Evolutionary conservation across 2,888 invertebrate species (phyloP).

Genomic region (Acleris emargana): DNA sequence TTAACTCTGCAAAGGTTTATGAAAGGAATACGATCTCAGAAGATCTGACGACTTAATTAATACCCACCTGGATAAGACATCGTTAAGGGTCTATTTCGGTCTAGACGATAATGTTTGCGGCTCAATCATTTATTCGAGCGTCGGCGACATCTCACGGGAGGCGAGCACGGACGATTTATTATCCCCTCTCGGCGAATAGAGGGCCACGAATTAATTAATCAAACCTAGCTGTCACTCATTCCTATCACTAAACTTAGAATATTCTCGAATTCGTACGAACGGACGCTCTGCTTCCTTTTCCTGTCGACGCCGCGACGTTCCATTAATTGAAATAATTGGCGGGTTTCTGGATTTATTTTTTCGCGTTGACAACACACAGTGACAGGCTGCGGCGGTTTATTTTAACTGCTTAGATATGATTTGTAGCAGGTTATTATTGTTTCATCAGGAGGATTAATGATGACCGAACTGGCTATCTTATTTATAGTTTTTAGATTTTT

Average conservation of each 20-base stretch:
- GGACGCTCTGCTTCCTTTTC: constrained; percentile 70
- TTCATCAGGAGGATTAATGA: constrained; percentile 15
- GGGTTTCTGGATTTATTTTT: constrained; percentile 68
- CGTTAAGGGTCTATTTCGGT: constrained; percentile 79
- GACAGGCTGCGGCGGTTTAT: constrained; percentile 44
- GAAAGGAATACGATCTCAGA: constrained; percentile 71
- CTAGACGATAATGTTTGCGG: constrained; percentile 71
- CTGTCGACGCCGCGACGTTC: constrained; percentile 73
- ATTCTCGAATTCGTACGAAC: constrained; percentile 47
- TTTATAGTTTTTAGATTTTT: background rate
- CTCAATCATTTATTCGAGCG: constrained; percentile 79
- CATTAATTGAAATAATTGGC: constrained; percentile 83
- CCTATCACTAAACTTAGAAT: constrained; percentile 72
- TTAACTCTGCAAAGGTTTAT: constrained; percentile 48
- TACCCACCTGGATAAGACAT: constrained; percentile 77
- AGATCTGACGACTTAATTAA: constrained; percentile 79
- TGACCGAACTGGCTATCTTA: background rate
- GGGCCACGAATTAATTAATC: constrained; percentile 79
- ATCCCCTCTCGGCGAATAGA: constrained; percentile 69
- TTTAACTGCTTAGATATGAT: constrained; percentile 37
- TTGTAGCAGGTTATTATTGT: constrained; percentile 23
- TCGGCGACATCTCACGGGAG: constrained; percentile 80
- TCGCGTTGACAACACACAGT: constrained; percentile 68
- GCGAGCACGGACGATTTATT: constrained; percentile 77
- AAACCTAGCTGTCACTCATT: constrained; percentile 78